Conservation (phyloP, 2,797 vertebrate species). For the Strix occidentalis region DNA sequence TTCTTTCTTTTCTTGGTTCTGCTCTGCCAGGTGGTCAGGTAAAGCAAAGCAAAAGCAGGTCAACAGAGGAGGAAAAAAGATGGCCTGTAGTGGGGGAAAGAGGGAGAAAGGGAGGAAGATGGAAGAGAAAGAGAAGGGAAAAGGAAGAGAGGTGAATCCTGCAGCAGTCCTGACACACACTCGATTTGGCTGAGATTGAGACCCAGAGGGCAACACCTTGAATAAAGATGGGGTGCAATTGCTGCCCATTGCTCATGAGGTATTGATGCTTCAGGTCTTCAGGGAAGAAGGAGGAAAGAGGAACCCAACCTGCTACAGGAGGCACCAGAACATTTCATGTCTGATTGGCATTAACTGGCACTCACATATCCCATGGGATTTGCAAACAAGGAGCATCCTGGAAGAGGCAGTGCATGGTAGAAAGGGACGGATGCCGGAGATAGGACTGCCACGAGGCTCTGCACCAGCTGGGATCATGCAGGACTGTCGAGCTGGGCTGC, state of each 20-base stretch:
- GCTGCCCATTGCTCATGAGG: background rate
- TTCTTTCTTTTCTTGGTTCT: background rate
- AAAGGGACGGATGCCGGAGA: too few species aligned
- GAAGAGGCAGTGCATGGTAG: background rate
- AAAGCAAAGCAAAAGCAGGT: background rate
- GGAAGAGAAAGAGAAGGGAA: background rate
- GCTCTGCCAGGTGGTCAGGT: background rate
- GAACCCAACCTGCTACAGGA: background rate
- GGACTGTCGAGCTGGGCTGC: background rate
- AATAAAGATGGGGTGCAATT: background rate
- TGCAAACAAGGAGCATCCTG: background rate
- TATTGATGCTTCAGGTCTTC: background rate
- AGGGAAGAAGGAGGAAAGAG: background rate
- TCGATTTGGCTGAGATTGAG: background rate
- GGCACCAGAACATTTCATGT: background rate
- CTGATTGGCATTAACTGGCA: accelerated
- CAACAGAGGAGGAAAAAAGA: background rate
- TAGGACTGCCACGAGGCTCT: background rate
- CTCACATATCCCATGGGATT: background rate
- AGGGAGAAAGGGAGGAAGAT: background rate
- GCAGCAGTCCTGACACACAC: background rate
- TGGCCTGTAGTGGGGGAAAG: background rate
- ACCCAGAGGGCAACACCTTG: background rate
- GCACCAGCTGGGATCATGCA: background rate
- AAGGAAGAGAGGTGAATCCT: background rate